A percentile compares a stretch with the other conserved stretches of the same genome.
These are phyloP conservation scores for Cossypha polioptera DNA, from an alignment of 2,797 vertebrate genomes.

Conservation along the genomic window DNA sequence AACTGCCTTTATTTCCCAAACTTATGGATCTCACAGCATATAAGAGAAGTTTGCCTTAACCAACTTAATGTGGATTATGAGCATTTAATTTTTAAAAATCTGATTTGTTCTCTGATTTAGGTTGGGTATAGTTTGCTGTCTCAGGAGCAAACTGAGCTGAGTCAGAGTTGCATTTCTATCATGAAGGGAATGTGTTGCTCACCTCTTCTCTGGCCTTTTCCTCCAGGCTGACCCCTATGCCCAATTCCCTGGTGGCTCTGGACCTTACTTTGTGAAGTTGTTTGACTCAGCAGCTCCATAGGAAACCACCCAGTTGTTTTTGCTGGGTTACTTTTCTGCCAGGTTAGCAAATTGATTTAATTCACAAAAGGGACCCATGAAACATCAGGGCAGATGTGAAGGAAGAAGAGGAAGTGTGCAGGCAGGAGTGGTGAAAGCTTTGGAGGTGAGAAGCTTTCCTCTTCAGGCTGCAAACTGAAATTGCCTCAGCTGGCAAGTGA, in stretches of 20 bases:
- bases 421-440: neutral
- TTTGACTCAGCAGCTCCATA: neutral
- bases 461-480: neutral
- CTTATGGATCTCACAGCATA: neutral
- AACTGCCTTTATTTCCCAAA: neutral
- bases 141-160: neutral
- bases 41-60: neutral
- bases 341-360: neutral
- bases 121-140: neutral
- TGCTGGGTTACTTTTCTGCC: neutral
- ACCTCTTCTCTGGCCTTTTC: neutral
- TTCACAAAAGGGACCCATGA: neutral
- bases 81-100: neutral
- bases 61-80: neutral
- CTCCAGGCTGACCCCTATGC: neutral
- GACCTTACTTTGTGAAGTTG: accelerated
- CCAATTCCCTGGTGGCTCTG: neutral
- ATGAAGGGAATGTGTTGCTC: neutral
- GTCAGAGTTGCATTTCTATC: neutral
- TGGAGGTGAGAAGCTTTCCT: neutral
- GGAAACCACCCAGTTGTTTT: neutral
- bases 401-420: neutral
- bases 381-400: neutral
- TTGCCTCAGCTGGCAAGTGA: accelerated
- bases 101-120: neutral